Percentiles rank a stretch among this genome's conserved stretches.
These are phyloP conservation scores for Ornithoptera alexandrae DNA, from an alignment of 2,888 invertebrate species.

Conservation along the genomic window DNA sequence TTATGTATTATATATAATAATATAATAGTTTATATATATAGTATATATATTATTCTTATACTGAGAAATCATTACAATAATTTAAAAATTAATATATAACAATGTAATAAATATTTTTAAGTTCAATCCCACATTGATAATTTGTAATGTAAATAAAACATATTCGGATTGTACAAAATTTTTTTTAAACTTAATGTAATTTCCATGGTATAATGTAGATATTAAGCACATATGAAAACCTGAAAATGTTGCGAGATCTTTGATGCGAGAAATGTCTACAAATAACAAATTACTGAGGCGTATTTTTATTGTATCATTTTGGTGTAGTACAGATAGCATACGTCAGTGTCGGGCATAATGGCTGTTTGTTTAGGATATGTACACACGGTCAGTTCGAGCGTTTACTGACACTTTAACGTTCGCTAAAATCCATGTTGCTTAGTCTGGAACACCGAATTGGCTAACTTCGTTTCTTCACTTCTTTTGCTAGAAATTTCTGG, in stretches of 20 bases:
- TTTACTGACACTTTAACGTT: conserved; percentile 62
- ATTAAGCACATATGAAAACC: neutral
- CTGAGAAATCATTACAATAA: too few species aligned
- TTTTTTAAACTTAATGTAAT: too few species aligned
- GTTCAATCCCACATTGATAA: too few species aligned
- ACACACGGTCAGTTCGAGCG: conserved; percentile 45
- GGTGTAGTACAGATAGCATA: conserved; percentile 39
- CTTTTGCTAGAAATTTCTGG: neutral
- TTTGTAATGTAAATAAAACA: too few species aligned
- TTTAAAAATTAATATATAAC: too few species aligned
- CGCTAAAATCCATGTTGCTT: conserved; percentile 52
- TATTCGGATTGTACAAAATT: too few species aligned
- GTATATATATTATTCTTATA: too few species aligned
- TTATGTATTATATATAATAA: too few species aligned
- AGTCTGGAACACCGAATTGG: conserved; percentile 40
- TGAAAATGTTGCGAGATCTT: neutral
- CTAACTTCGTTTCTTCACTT: neutral
- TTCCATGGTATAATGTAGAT: too few species aligned
- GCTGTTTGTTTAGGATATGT: conserved; percentile 69
- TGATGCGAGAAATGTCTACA: neutral
- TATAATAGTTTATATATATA: too few species aligned
- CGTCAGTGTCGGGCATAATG: conserved; percentile 51
- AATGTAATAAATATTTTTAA: too few species aligned
- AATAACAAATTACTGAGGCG: conserved; percentile 33
- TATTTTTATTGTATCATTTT: conserved; percentile 34